Conservation (phyloP, 1,140 invertebrate genomes). For the Sesamia nonagrioides region DNA sequence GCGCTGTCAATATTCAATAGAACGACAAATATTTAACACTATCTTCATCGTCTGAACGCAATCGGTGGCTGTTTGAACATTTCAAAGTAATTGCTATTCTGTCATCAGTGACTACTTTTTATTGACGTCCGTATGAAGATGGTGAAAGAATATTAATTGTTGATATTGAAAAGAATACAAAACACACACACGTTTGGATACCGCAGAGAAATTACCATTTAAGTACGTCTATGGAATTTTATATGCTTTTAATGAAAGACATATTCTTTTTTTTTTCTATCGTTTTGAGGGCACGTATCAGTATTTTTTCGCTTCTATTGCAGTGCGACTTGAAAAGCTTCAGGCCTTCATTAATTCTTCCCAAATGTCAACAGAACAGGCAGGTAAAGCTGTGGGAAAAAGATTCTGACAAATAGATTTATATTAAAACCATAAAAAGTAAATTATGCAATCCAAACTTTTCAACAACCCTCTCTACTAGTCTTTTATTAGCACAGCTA, state of each 20-base stretch:
- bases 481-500: neutral
- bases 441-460: neutral
- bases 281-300: neutral
- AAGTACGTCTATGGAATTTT: constrained; percentile 19
- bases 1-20: constrained; percentile 11
- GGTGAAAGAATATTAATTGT: constrained; percentile 39
- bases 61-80: constrained; percentile 18
- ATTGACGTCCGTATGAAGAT: constrained; percentile 37
- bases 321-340: too few species aligned
- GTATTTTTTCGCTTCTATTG: neutral
- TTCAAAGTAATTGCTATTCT: constrained; percentile 40
- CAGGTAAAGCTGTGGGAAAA: too few species aligned
- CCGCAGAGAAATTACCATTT: constrained; percentile 30
- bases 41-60: neutral
- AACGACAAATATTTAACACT: constrained; percentile 5
- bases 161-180: constrained; percentile 28
- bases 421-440: neutral
- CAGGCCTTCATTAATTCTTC: too few species aligned
- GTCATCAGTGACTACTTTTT: constrained; percentile 35
- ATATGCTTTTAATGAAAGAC: constrained; percentile 3
- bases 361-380: too few species aligned
- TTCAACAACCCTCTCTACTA: too few species aligned
- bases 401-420: too few species aligned
- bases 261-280: neutral
- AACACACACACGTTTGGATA: constrained; percentile 19